Evolutionary conservation across 2,113 vertebrate genomes (phyloP), one percentile per base, ranked within the genome.

Genomic region (Chionodraco myersi): DNA sequence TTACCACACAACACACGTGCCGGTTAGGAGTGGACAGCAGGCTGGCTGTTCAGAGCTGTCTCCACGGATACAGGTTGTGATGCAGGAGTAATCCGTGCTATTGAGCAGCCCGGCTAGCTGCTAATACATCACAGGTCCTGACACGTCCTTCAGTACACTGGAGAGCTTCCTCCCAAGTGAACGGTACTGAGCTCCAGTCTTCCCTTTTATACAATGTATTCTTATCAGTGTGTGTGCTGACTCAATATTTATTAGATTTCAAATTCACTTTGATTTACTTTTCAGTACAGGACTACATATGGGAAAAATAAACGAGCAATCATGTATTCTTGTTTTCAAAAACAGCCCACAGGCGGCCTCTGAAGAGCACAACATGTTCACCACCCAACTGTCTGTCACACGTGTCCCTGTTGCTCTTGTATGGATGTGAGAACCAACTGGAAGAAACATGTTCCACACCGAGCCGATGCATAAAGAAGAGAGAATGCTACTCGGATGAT

Each of bases 71-170:
- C 16, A 69, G 63, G 65, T 30, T 15, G 16, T 23, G 62, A 68
- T 79, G 60, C 82, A 77, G 73, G 77, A 70, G 67, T 82, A 85
- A 79, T 80, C 71, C 81, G 80, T 71, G 41, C 70, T 73, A 77
- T 56, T 81, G 76, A 88, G 74, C 82, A 62, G 58, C 62, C 12
- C 41, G 62, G 60, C 52, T n/a, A 65, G 60, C 63, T 62, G 12
- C 75, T 52, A 41, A 85, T 82, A 75, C 60, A 65, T 86, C 65
- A 85, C 75, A 64, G 57, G 75, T 77, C 68, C 73, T 51, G 79
- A 86, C 79, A 49, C 41, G 71, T 82, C 86, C 88, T 81, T 71
- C 71, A 75, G 69, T 60, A 16, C 26, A 49, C 61, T 14, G 52
- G 60, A 82, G 85, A 77, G 65, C 59, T 79, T 63, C 64, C 30